phyloP scores from a whole-genome alignment of 2,888 invertebrate genomes.

The Pristionchus mayeri region DNA sequence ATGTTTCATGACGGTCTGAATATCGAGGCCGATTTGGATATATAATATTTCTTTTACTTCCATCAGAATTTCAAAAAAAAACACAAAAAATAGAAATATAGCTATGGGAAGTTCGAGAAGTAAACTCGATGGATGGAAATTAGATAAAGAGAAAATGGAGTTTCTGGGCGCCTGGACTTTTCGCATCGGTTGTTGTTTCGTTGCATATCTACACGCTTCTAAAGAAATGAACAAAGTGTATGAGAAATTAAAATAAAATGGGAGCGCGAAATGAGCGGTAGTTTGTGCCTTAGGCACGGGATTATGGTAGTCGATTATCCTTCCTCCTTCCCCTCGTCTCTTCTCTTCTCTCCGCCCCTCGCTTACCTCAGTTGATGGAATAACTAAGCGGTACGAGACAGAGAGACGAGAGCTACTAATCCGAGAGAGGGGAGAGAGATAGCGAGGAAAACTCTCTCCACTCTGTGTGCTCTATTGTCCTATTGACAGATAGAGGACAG shows the following conservation, averaged over 20 bases:
- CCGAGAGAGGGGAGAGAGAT: not conserved
- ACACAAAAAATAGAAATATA: too few species aligned
- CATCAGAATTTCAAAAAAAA: too few species aligned
- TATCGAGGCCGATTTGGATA: too few species aligned
- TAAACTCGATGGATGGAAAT: too few species aligned
- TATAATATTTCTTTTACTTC: too few species aligned
- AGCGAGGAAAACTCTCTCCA: not conserved
- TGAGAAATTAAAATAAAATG: not conserved
- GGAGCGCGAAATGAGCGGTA: not conserved
- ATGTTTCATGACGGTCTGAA: too few species aligned
- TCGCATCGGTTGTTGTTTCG: not conserved
- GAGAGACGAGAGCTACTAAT: not conserved
- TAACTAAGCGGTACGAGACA: slow-evolving; percentile 11
- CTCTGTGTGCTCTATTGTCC: not conserved
- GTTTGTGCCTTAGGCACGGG: not conserved
- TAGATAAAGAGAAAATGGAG: not conserved
- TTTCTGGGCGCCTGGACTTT: not conserved
- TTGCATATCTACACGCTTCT: not conserved
- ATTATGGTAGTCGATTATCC: not conserved
- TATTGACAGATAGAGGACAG: not conserved
- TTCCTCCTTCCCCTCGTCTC: not conserved
- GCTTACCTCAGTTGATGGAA: slow-evolving; percentile 38
- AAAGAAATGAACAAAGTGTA: not conserved
- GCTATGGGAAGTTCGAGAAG: too few species aligned
- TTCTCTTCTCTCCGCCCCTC: not conserved